Evolutionary conservation across 2,797 vertebrate species (phyloP).

Genomic region (Ambastaia sidthimunki): DNA sequence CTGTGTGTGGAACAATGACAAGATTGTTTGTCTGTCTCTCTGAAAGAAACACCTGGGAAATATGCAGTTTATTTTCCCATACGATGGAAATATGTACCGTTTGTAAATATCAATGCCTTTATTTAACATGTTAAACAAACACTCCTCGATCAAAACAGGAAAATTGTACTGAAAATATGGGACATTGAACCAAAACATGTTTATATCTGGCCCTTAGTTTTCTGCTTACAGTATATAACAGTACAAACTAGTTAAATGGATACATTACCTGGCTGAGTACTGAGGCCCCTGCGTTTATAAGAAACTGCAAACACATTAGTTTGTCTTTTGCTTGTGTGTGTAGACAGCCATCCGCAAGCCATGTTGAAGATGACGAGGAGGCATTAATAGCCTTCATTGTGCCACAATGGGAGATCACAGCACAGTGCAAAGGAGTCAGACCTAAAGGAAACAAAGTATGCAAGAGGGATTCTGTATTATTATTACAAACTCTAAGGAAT

Average conservation of each 20-base stretch:
- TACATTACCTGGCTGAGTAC: slow-evolving; percentile 83
- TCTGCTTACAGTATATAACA: background rate
- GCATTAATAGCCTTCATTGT: slow-evolving; percentile 71
- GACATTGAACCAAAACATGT: background rate
- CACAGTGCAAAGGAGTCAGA: slow-evolving; percentile 88
- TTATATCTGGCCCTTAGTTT: no score
- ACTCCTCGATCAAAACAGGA: background rate
- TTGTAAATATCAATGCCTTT: background rate
- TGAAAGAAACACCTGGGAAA: slow-evolving; percentile 39
- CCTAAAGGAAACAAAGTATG: slow-evolving; percentile 69
- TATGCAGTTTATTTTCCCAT: background rate
- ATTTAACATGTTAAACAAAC: background rate
- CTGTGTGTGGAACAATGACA: slow-evolving; percentile 34
- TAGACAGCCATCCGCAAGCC: slow-evolving; percentile 61
- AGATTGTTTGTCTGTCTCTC: slow-evolving; percentile 36
- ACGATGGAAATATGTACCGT: background rate
- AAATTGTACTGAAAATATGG: background rate
- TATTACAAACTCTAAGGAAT: no score
- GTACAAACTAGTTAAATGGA: background rate
- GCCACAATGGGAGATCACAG: slow-evolving; percentile 83
- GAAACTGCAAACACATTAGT: slow-evolving; percentile 79
- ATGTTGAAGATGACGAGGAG: slow-evolving; percentile 52
- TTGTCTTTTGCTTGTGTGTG: slow-evolving; percentile 74
- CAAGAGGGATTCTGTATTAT: background rate
- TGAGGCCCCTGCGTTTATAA: slow-evolving; percentile 81